Conservation (phyloP, 2,113 vertebrate genomes). For the Microcebus ravelobensis region DNA sequence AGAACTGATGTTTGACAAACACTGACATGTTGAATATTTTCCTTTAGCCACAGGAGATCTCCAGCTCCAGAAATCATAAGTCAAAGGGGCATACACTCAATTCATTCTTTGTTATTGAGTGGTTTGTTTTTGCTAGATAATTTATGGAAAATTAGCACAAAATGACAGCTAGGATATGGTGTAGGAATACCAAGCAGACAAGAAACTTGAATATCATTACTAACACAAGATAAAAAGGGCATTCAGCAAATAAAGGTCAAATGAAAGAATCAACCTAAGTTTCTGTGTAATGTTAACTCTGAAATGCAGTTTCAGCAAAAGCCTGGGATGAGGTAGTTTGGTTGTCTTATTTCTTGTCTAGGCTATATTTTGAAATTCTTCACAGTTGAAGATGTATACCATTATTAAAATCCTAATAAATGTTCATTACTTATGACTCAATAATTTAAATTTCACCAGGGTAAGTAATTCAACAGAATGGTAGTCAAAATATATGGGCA, state of each 20-base stretch:
- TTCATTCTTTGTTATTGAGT: conserved; percentile 74
- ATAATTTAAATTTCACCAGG: not conserved
- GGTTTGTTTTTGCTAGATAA: conserved; percentile 76
- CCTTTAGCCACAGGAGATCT: conserved; percentile 56
- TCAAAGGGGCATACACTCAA: conserved; percentile 64
- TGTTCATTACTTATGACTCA: not conserved
- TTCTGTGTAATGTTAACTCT: conserved; percentile 28
- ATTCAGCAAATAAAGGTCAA: conserved; percentile 80
- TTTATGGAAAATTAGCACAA: conserved; percentile 84
- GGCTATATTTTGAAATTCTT: conserved; percentile 52
- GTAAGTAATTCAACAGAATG: not conserved
- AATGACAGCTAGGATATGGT: conserved; percentile 69
- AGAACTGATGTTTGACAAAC: conserved; percentile 66
- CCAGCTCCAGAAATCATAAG: conserved; percentile 49
- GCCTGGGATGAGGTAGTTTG: not conserved
- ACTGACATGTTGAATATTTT: conserved; percentile 72
- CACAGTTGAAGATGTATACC: not conserved
- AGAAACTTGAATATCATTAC: conserved; percentile 78
- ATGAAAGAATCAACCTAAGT: conserved; percentile 65
- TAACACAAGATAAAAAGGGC: conserved; percentile 65
- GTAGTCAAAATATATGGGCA: not conserved
- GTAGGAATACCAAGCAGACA: conserved; percentile 77
- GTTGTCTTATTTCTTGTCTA: conserved; percentile 54
- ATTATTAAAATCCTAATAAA: conserved; percentile 37
- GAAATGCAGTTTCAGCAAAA: conserved; percentile 74